Evolutionary conservation across 2,888 invertebrate species (phyloP), one percentile per base, ranked within the genome.

Genomic region (Crocallis elinguaria): DNA sequence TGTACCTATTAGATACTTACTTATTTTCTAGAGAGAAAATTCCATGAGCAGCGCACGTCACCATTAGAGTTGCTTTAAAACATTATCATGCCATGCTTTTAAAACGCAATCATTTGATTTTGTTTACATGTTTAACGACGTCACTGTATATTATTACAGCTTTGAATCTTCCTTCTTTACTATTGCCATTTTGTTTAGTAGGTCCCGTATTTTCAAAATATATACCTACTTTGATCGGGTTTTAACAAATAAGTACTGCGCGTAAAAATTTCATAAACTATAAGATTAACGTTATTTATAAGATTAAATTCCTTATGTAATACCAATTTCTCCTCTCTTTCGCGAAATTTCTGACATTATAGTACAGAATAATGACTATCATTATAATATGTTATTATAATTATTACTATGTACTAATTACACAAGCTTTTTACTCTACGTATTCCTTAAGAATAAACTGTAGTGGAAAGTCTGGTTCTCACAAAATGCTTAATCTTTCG

Each of bases 381-480:
- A 6, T 6, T 2, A 6, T 19, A 8, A 19, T 19, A 29, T 9
- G n/a, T n/a, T n/a, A n/a, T n/a, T n/a, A n/a, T n/a, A n/a, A n/a
- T n/a, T n/a, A n/a, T n/a, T n/a, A n/a, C n/a, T 11, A 12, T 9
- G 8, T 27, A 12, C 4, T 44, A 14, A 29, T 16, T 4, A 16
- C 33, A 29, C 23, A 38, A 13, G 6, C 21, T n/a, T 23, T 9
- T 13, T 14, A 39, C 6, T 17, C 17, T 23, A 33, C 23, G 9
- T 14, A 5, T 14, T 9, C 9, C 7, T 12, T 35, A 33, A 1
- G 25, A 25, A 38, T 35, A 42, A 43, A 44, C 67, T 66, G 67
- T 69, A 71, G 62, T 79, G 82, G 77, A 82, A 82, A 81, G 78
- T 77, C 61, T 75, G 66, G 57, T 71, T 77, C 68, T 60, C 55